phyloP scores from a whole-genome alignment of 2,888 invertebrate genomes.

The Atethmia centrago region DNA sequence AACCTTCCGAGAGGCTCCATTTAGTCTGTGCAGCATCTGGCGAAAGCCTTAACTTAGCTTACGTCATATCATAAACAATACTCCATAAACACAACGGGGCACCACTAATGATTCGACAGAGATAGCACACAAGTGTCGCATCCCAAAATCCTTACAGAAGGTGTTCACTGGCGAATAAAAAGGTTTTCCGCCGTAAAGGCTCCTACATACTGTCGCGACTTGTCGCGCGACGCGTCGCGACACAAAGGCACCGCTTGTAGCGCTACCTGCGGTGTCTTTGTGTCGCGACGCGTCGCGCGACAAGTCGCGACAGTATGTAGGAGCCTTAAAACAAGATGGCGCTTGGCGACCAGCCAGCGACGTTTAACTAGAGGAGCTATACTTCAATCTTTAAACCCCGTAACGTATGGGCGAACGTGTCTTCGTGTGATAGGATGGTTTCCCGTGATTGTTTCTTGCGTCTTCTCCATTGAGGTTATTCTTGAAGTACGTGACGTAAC shows the following conservation, averaged over 20 bases:
- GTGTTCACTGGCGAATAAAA: constrained; percentile 16
- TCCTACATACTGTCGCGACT: too few relatives aligned
- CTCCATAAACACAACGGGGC: too few relatives aligned
- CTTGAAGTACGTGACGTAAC: constrained; percentile 30
- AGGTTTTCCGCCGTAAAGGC: constrained; percentile 15
- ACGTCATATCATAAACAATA: neutral
- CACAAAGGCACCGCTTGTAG: too few relatives aligned
- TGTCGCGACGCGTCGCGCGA: too few relatives aligned
- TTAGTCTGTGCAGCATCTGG: too few relatives aligned
- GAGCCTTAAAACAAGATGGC: constrained; percentile 43
- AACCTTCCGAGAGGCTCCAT: too few relatives aligned
- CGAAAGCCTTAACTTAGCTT: too few relatives aligned
- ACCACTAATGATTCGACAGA: neutral
- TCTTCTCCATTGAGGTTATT: neutral
- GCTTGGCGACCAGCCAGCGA: constrained; percentile 49
- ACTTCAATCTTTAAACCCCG: constrained; percentile 38
- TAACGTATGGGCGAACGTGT: constrained; percentile 58
- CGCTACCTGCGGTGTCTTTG: too few relatives aligned
- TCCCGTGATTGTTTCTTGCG: constrained; percentile 41
- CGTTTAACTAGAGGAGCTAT: constrained; percentile 33
- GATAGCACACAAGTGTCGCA: constrained; percentile 22
- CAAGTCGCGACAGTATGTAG: too few relatives aligned
- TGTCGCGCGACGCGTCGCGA: too few relatives aligned
- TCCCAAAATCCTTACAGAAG: constrained; percentile 2
- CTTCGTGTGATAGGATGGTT: constrained; percentile 30